A percentile compares a stretch with the other conserved stretches of the same genome.
phyloP scores from a whole-genome alignment of 2,113 vertebrate genomes.

The Caranx ignobilis region DNA sequence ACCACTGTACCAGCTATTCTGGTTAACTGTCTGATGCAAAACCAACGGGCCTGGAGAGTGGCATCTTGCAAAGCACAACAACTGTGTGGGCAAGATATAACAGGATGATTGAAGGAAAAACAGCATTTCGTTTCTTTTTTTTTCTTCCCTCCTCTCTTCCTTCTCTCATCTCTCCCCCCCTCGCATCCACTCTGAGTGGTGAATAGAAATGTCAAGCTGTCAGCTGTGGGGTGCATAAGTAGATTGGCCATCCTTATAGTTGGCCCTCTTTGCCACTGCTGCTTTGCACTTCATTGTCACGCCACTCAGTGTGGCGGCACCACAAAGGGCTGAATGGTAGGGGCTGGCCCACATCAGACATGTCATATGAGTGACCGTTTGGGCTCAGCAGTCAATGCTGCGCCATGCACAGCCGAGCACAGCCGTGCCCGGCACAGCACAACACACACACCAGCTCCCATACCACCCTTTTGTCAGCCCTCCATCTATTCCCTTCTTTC shows the following conservation, averaged over 20 bases:
- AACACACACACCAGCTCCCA: constrained; percentile 50
- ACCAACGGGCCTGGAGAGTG: constrained; percentile 69
- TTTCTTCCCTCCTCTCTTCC: constrained; percentile 57
- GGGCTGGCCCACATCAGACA: constrained; percentile 84
- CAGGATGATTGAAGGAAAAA: constrained; percentile 79
- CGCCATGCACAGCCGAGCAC: constrained; percentile 65
- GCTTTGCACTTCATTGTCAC: constrained; percentile 87
- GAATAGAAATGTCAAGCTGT: constrained; percentile 90
- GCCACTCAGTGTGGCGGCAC: constrained; percentile 82
- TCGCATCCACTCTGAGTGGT: constrained; percentile 74
- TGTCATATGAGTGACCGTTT: constrained; percentile 85
- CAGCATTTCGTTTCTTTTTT: constrained; percentile 65
- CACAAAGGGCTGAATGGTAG: constrained; percentile 85
- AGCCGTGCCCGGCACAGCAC: constrained; percentile 24
- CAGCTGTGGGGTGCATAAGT: constrained; percentile 86
- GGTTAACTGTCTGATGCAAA: constrained; percentile 50
- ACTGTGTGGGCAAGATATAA: constrained; percentile 77
- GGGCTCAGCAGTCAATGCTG: constrained; percentile 75
- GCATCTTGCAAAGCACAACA: constrained; percentile 73
- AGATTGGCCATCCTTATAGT: constrained; percentile 87
- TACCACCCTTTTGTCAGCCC: constrained; percentile 64
- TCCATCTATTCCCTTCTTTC: constrained; percentile 51
- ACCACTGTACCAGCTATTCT: constrained; percentile 30
- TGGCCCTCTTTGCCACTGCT: constrained; percentile 83
- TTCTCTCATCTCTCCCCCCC: constrained; percentile 63